Conservation (phyloP, 2,888 invertebrate species). For the Eumacrocentrus americanus region DNA sequence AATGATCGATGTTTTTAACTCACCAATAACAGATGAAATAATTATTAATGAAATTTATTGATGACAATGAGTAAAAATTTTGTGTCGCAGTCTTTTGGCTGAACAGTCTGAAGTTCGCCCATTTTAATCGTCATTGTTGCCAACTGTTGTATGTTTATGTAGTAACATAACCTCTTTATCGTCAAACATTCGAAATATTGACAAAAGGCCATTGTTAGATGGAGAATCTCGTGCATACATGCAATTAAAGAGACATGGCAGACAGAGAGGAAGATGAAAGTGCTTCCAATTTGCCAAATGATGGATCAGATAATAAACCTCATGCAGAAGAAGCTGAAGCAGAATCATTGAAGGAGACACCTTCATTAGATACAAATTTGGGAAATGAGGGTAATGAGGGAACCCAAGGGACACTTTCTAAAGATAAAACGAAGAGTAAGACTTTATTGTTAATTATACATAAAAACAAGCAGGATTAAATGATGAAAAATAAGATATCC, state of each 20-base stretch:
- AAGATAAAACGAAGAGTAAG: slow-evolving; percentile 39
- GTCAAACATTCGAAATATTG: not conserved
- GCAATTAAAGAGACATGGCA: slow-evolving; percentile 30
- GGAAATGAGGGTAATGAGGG: slow-evolving; percentile 35
- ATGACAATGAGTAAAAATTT: slow-evolving; percentile 6
- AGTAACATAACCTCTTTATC: not conserved
- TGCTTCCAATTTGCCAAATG: slow-evolving; percentile 30
- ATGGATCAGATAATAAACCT: slow-evolving; percentile 39
- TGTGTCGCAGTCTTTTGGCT: not conserved
- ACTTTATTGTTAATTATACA: not conserved
- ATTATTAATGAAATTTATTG: slow-evolving; percentile 2
- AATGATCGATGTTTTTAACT: not conserved
- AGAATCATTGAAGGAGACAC: slow-evolving; percentile 34
- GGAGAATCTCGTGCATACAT: not conserved
- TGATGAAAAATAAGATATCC: not conserved
- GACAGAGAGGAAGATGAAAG: slow-evolving; percentile 34
- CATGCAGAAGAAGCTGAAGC: slow-evolving; percentile 37
- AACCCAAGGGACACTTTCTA: slow-evolving; percentile 30
- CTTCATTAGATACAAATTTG: slow-evolving; percentile 25
- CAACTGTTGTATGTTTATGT: not conserved
- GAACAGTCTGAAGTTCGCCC: not conserved
- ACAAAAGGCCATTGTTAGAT: not conserved
- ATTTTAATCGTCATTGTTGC: not conserved
- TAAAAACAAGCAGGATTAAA: not conserved
- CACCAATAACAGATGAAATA: not conserved